Conservation (phyloP, 2,113 vertebrate genomes). For the Lagenorhynchus albirostris region DNA sequence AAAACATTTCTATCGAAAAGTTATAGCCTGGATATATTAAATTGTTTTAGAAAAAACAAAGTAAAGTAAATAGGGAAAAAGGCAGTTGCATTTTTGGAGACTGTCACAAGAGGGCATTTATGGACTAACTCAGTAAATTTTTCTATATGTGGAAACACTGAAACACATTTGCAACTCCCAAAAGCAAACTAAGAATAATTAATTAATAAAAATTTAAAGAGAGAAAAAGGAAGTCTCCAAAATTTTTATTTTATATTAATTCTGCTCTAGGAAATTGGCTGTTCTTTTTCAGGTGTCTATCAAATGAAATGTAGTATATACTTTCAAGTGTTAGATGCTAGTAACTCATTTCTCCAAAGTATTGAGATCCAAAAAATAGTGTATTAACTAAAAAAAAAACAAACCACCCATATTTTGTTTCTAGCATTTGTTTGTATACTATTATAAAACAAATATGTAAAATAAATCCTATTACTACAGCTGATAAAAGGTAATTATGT, state of each 20-base stretch:
- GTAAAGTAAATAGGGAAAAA: slow-evolving; percentile 33
- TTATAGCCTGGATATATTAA: neutral
- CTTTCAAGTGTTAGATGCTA: neutral
- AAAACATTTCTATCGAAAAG: neutral
- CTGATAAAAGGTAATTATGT: slow-evolving; percentile 42
- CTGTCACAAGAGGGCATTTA: slow-evolving; percentile 89
- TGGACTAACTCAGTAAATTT: slow-evolving; percentile 81
- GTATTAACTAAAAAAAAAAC: neutral
- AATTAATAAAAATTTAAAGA: slow-evolving; percentile 42
- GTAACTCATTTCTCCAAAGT: slow-evolving; percentile 28
- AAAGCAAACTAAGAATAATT: slow-evolving; percentile 65
- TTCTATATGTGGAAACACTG: slow-evolving; percentile 72
- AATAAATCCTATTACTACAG: slow-evolving; percentile 46
- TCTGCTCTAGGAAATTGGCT: neutral
- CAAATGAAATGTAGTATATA: neutral
- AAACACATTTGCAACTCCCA: slow-evolving; percentile 62
- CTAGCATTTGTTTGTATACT: slow-evolving; percentile 42
- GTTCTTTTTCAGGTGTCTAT: slow-evolving; percentile 21
- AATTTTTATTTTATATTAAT: slow-evolving; percentile 24
- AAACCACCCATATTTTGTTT: slow-evolving; percentile 52
- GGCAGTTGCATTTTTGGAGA: slow-evolving; percentile 81
- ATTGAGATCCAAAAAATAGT: slow-evolving; percentile 32
- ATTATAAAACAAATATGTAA: slow-evolving; percentile 28
- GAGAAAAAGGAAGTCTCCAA: neutral
- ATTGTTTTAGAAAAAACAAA: slow-evolving; percentile 2